Percentiles rank a stretch among this genome's conserved stretches.
These are phyloP conservation scores for Xenopus laevis DNA, from an alignment of 2,113 vertebrate genomes.

Conservation along the genomic window DNA sequence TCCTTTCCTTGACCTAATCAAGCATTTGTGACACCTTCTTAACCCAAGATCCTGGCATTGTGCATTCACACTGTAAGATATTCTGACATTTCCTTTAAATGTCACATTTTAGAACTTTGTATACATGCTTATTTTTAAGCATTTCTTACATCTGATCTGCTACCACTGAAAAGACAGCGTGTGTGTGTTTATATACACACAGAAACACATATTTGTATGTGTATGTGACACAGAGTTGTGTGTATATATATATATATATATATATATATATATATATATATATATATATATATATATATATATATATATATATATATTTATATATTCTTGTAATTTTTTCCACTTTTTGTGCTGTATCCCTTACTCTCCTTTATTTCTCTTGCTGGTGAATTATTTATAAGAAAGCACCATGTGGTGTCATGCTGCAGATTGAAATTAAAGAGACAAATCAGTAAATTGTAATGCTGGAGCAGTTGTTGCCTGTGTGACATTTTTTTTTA, in stretches of 20 bases:
- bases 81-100: constrained; percentile 67
- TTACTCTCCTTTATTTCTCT: constrained; percentile 47
- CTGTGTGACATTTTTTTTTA: constrained; percentile 44
- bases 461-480: constrained; percentile 48
- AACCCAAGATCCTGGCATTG: constrained; percentile 40
- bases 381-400: constrained; percentile 55
- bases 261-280: no score
- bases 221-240: background rate
- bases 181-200: no score
- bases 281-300: no score
- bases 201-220: background rate
- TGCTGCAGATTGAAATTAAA: constrained; percentile 49
- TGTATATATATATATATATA: no score
- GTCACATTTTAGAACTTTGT: constrained; percentile 58
- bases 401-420: constrained; percentile 50
- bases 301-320: background rate
- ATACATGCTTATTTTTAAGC: constrained; percentile 49
- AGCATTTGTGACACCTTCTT: constrained; percentile 48
- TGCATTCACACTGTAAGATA: constrained; percentile 51
- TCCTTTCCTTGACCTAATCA: constrained; percentile 30
- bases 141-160: constrained; percentile 30
- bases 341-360: constrained; percentile 13
- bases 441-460: constrained; percentile 50
- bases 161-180: constrained; percentile 51
- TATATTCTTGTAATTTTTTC: background rate